These are phyloP conservation scores for Melolontha melolontha DNA, from an alignment of 2,888 invertebrate species.

Conservation along the genomic window DNA sequence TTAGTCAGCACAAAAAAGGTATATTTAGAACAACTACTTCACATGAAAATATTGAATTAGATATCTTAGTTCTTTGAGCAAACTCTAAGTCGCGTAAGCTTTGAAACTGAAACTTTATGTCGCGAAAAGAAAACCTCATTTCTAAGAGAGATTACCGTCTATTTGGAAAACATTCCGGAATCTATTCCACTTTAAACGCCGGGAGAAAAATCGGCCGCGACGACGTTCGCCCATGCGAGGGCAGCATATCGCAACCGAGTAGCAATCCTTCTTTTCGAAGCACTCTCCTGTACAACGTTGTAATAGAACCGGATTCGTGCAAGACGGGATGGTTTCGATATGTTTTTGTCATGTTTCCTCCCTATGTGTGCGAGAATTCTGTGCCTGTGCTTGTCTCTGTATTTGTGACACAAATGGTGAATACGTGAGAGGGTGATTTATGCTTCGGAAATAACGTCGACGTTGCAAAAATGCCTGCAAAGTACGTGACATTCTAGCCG, in stretches of 20 bases:
- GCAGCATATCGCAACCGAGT: too few species aligned
- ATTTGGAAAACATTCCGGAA: conserved; percentile 13
- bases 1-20: too few species aligned
- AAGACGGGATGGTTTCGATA: conserved; percentile 3
- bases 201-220: conserved; percentile 10
- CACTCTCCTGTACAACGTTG: too few species aligned
- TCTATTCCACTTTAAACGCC: background rate
- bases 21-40: too few species aligned
- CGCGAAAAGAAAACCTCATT: background rate
- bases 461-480: conserved; percentile 24
- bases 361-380: background rate
- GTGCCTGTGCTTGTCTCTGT: background rate
- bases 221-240: too few species aligned
- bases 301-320: too few species aligned
- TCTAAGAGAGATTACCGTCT: conserved; percentile 5
- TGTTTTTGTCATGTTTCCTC: conserved; percentile 29
- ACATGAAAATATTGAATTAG: too few species aligned
- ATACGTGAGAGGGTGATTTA: conserved; percentile 26
- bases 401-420: conserved; percentile 15
- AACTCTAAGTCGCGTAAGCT: too few species aligned
- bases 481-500: conserved; percentile 21
- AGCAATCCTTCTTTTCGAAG: too few species aligned
- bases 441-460: conserved; percentile 13
- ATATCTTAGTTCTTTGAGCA: too few species aligned
- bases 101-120: too few species aligned